Conservation (phyloP, 2,888 invertebrate species). For the Cephus nigrinus region DNA sequence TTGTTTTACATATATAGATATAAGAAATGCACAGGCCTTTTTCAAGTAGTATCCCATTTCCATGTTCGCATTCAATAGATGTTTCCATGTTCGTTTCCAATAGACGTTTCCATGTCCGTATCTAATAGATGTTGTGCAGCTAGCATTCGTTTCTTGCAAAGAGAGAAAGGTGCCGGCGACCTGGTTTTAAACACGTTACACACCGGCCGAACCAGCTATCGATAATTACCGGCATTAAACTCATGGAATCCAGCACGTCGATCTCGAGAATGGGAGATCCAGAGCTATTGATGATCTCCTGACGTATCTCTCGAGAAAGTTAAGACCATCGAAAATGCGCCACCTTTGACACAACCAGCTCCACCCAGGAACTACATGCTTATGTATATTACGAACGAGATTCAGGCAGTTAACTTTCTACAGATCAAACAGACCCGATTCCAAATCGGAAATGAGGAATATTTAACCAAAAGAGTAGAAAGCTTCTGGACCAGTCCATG, state of each 20-base stretch:
- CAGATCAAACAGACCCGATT: neutral
- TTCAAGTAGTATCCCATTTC: neutral
- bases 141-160: conserved; percentile 30
- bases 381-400: neutral
- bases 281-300: neutral
- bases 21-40: neutral
- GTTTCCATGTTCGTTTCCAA: neutral
- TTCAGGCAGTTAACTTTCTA: neutral
- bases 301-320: neutral
- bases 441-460: neutral
- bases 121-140: neutral
- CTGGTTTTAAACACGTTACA: conserved; percentile 50
- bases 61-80: neutral
- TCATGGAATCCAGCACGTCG: neutral
- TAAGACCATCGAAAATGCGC: neutral
- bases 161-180: conserved; percentile 56
- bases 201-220: conserved; percentile 18
- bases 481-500: neutral
- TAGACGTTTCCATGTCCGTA: neutral
- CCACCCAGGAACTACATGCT: neutral
- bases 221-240: conserved; percentile 30
- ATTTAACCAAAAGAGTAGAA: neutral
- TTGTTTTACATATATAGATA: neutral
- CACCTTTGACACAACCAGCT: neutral
- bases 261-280: neutral